These are phyloP conservation scores for Netelia inedita DNA, from an alignment of 2,888 invertebrate genomes.

Conservation along the genomic window DNA sequence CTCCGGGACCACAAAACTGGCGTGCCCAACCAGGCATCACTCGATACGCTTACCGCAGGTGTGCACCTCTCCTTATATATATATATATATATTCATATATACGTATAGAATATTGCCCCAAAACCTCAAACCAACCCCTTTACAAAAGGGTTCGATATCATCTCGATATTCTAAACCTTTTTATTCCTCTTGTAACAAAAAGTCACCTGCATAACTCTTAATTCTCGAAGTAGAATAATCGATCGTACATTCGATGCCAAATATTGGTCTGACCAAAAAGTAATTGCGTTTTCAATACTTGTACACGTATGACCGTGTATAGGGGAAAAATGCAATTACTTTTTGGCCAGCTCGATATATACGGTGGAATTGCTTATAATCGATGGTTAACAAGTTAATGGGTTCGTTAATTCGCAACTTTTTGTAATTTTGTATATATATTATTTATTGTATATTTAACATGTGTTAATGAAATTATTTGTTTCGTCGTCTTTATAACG, in stretches of 20 bases:
- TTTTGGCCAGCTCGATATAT: too few species aligned
- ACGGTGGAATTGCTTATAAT: too few species aligned
- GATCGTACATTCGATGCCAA: neutral
- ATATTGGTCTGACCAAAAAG: neutral
- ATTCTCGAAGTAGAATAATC: conserved; percentile 42
- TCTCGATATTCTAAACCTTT: conserved; percentile 22
- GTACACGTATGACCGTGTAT: neutral
- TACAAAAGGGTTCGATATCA: conserved; percentile 1
- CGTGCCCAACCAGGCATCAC: conserved; percentile 72
- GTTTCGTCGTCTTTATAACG: neutral
- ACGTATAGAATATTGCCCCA: conserved; percentile 29
- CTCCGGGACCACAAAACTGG: conserved; percentile 75
- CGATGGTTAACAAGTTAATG: too few species aligned
- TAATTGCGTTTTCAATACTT: neutral
- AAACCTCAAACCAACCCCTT: conserved; percentile 50
- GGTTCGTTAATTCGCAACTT: too few species aligned
- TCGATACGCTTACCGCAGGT: conserved; percentile 75
- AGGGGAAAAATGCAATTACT: too few species aligned
- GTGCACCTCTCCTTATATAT: conserved; percentile 41
- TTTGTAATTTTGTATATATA: neutral
- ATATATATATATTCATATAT: conserved; percentile 1
- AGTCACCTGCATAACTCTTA: conserved; percentile 38
- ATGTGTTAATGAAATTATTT: neutral
- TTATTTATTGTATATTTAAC: neutral
- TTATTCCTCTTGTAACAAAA: neutral